phyloP scores from a whole-genome alignment of 35 echinoderm and acorn worm genomes.

The Stichopus chloronotus region DNA sequence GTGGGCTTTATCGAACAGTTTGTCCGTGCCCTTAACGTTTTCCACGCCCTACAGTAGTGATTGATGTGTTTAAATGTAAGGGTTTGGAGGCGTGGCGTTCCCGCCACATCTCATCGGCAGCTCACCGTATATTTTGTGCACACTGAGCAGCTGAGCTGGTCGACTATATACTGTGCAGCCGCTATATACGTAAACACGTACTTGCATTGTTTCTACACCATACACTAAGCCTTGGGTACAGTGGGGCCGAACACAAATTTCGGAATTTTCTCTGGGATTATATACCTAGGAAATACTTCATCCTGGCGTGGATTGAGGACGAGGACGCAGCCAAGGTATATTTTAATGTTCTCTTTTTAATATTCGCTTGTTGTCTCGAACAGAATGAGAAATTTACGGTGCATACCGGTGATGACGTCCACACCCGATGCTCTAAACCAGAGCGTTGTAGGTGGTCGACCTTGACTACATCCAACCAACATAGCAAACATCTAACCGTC shows the following conservation, averaged over 20 bases:
- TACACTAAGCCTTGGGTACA: neutral
- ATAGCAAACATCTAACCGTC: neutral
- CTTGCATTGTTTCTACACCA: constrained; percentile 42
- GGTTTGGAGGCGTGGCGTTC: constrained; percentile 51
- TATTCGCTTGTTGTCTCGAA: neutral
- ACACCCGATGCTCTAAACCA: constrained; percentile 27
- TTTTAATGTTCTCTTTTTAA: neutral
- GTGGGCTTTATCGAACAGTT: neutral
- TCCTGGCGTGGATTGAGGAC: constrained; percentile 59
- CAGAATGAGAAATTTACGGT: constrained; percentile 7
- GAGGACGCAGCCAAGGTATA: constrained; percentile 54
- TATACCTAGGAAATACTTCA: constrained; percentile 59
- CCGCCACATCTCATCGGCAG: neutral
- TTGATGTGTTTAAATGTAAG: constrained; percentile 53
- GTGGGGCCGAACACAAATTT: neutral
- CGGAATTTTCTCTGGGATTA: constrained; percentile 41
- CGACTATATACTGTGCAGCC: neutral
- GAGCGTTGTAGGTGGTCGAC: constrained; percentile 43
- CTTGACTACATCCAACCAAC: constrained; percentile 5
- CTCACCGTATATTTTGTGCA: neutral
- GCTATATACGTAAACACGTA: neutral
- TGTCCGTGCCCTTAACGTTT: neutral
- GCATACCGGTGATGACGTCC: constrained; percentile 29
- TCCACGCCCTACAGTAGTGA: constrained; percentile 18
- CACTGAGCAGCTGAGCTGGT: neutral